Evolutionary conservation across 1,140 invertebrate species (phyloP).

Genomic region (Drosophila dunni): DNA sequence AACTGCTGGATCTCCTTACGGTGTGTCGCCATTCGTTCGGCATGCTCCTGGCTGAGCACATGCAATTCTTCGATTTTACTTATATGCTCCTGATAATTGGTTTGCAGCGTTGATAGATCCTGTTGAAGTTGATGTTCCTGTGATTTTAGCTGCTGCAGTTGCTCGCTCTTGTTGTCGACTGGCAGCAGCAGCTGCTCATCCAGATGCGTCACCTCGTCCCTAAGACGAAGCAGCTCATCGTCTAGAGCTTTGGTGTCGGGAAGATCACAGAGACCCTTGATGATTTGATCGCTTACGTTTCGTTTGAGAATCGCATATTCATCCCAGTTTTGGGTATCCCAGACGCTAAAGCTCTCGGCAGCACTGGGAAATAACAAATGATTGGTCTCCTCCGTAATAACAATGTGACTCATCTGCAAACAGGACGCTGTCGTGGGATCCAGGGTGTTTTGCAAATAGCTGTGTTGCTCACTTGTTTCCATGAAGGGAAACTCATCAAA

Average conservation of each 20-base stretch:
- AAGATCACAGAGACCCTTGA: conserved; percentile 28
- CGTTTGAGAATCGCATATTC: conserved; percentile 22
- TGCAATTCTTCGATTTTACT: conserved; percentile 4
- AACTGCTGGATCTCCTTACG: conserved; percentile 19
- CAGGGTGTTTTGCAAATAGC: conserved; percentile 50
- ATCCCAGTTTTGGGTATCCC: conserved; percentile 36
- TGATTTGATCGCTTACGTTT: conserved; percentile 14
- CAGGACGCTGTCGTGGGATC: conserved; percentile 48
- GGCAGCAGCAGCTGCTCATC: conserved; percentile 28
- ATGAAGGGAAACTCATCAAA: conserved; percentile 57
- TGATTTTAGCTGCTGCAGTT: conserved; percentile 8
- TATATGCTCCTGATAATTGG: neutral
- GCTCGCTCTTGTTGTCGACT: neutral
- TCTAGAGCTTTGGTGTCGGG: neutral
- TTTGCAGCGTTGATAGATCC: neutral
- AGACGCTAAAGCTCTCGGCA: conserved; percentile 25
- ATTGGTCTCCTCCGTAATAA: conserved; percentile 35
- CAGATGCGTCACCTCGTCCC: conserved; percentile 11
- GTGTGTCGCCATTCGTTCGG: neutral
- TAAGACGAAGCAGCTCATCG: conserved; percentile 5
- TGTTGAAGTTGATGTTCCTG: conserved; percentile 20
- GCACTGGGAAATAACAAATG: conserved; percentile 26
- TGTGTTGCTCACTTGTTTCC: conserved; percentile 59
- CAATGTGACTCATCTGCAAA: conserved; percentile 22
- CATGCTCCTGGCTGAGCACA: neutral